A percentile compares a stretch with the other conserved stretches of the same genome.
phyloP scores from a whole-genome alignment of 1,140 invertebrate genomes.

The Drosophila subpulchrella region DNA sequence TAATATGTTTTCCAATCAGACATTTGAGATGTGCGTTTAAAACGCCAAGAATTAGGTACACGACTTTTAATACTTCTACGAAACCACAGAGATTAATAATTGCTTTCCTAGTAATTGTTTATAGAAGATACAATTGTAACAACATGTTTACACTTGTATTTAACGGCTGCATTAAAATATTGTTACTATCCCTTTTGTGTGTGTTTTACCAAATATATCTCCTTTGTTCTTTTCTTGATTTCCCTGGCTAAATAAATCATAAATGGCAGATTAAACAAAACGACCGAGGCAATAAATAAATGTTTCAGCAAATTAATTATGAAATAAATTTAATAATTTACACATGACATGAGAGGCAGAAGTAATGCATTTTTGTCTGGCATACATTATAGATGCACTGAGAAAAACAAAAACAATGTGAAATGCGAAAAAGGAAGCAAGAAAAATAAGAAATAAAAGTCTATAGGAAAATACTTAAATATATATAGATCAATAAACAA shows the following conservation, averaged over 20 bases:
- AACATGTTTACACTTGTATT: background rate
- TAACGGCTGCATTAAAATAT: background rate
- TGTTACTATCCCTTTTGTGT: background rate
- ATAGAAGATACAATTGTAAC: background rate
- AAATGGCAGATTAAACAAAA: conserved; percentile 18
- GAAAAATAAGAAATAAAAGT: conserved; percentile 19
- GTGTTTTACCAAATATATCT: background rate
- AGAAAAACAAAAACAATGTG: conserved; percentile 26
- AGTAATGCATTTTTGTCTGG: conserved; percentile 15
- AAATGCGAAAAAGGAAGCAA: conserved; percentile 17
- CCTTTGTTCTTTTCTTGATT: background rate
- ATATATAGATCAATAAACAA: conserved; percentile 29
- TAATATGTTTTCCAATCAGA: too few relatives aligned
- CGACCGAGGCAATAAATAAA: conserved; percentile 4
- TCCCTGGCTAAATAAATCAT: conserved; percentile 21
- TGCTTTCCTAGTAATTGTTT: background rate
- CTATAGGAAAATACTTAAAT: conserved; percentile 31
- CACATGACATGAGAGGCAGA: conserved; percentile 3
- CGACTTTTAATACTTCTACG: too few relatives aligned
- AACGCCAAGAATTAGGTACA: too few relatives aligned
- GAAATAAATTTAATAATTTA: conserved; percentile 23
- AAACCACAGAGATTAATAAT: background rate
- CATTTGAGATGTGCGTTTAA: too few relatives aligned
- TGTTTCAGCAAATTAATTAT: conserved; percentile 28
- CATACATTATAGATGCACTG: conserved; percentile 25